Percentiles rank a stretch among this genome's conserved stretches.
Evolutionary conservation across 2,113 vertebrate genomes (phyloP).

Genomic region (Oostethus manadensis): DNA sequence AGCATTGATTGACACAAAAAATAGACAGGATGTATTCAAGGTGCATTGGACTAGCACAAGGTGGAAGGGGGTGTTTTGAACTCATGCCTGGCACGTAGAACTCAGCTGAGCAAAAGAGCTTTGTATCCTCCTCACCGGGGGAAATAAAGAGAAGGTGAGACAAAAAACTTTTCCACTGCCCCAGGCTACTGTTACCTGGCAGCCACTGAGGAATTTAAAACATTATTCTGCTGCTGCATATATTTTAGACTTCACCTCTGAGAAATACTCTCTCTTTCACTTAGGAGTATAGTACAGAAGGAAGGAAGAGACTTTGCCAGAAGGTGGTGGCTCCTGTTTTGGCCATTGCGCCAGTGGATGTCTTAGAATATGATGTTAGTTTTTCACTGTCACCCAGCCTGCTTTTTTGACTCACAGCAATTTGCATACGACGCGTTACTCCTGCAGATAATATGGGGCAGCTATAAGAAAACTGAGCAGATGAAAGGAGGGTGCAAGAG

Average conservation of each 20-base stretch:
- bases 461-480: constrained; percentile 76
- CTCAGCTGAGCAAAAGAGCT: constrained; percentile 63
- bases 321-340: constrained; percentile 51
- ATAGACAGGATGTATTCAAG: constrained; percentile 25
- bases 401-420: constrained; percentile 59
- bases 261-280: constrained; percentile 17
- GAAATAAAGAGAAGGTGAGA: constrained; percentile 73
- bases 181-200: constrained; percentile 65
- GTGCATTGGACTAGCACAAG: constrained; percentile 40
- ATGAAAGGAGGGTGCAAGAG: constrained; percentile 56
- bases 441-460: constrained; percentile 72
- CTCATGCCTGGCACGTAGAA: constrained; percentile 67
- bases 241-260: constrained; percentile 51
- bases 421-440: constrained; percentile 70
- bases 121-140: constrained; percentile 68
- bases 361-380: constrained; percentile 57
- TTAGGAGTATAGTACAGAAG: constrained; percentile 33
- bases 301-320: constrained; percentile 26
- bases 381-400: constrained; percentile 59
- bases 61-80: constrained; percentile 46
- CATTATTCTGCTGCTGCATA: constrained; percentile 63
- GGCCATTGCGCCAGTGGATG: constrained; percentile 37
- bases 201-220: constrained; percentile 69
- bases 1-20: constrained; percentile 34
- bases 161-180: constrained; percentile 67